Evolutionary conservation across 1,140 invertebrate genomes (phyloP), one percentile per base, ranked within the genome.

Genomic region (Cyphomyrmex costatus): DNA sequence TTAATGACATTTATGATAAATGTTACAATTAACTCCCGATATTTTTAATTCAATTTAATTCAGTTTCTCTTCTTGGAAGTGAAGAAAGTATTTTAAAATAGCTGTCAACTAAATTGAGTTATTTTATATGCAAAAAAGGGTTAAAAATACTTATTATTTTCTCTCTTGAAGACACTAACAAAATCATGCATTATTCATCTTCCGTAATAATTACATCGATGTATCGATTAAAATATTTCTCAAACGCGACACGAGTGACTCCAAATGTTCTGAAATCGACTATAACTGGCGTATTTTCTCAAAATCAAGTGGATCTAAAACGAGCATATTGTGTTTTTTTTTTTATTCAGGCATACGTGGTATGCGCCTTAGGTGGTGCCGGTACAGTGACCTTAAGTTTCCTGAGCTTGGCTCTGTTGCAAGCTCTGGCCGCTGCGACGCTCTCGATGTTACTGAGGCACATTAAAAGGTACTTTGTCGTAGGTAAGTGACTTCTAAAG

Each of bases 371-470:
- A 49, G 97, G 96, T 0, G 96, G 96, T 86, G 95, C 95, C n/a
- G 89, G 90, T 5, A 95, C 96, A n/a, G 95, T 97, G 3, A 96
- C 96, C 91, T 92, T 96, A 7, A 96, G 97, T 30, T 96, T 97
- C 77, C 91, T 96, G n/a, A 96, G 96, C 42, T 96, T 97, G 53
- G 97, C 97, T 0, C 91, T 96, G 16, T 92, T 97, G 1, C 96
- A 97, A 91, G 96, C 96, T n/a, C 92, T 97, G 0, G 97, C 97
- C 0, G 96, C 96, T 0, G 96, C 96, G 27, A 97, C 97, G 0
- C 94, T 97, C 16, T 97, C 97, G 78, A 96, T 97, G 96, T 93
- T 97, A 0, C 93, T 97, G 14, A 96, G 96, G 53, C 96, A 97
- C 53, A 96, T 97, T 49, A 93, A 96, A 63, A 93, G 97, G 46